Percentiles rank a stretch among this genome's conserved stretches.
Conservation (phyloP, 1,140 invertebrate species). For the Monochamus saltuarius region DNA sequence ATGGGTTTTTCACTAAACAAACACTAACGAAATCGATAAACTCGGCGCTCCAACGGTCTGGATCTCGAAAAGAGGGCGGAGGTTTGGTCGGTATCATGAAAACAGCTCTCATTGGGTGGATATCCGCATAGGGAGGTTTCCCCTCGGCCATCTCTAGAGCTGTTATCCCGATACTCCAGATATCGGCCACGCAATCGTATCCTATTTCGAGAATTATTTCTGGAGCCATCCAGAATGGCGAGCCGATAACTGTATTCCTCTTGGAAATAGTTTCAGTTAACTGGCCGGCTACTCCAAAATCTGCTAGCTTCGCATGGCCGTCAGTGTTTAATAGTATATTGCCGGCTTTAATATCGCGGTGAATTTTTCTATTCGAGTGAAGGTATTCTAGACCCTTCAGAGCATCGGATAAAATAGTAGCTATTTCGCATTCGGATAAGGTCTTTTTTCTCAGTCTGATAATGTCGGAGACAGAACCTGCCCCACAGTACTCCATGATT, state of each 20-base stretch:
- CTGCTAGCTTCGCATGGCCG: constrained; percentile 96
- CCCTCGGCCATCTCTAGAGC: constrained; percentile 99
- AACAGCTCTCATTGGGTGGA: constrained; percentile 98
- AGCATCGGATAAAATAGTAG: constrained; percentile 92
- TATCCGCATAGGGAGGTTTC: constrained; percentile 97
- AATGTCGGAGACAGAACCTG: constrained; percentile 97
- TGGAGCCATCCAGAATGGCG: constrained; percentile 99
- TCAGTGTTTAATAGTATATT: constrained; percentile 99
- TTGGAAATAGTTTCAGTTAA: constrained; percentile 99
- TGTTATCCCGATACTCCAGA: constrained; percentile 97
- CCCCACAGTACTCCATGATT: constrained; percentile 99
- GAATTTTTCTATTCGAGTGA: constrained; percentile 94
- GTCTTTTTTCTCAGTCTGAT: constrained; percentile 97
- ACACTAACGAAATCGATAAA: constrained; percentile 98
- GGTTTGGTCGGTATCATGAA: constrained; percentile 99
- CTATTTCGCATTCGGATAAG: constrained; percentile 93
- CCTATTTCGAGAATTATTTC: constrained; percentile 99
- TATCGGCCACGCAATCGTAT: constrained; percentile 98
- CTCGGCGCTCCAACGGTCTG: constrained; percentile 92
- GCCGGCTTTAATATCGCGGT: constrained; percentile 94
- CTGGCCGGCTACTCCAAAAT: constrained; percentile 99
- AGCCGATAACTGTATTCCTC: constrained; percentile 97
- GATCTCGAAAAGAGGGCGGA: constrained; percentile 96
- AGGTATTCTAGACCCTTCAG: constrained; percentile 96
- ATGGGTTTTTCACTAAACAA: constrained; percentile 92